Conservation (phyloP, 1,140 invertebrate genomes). For the Ectropis grisescens region DNA sequence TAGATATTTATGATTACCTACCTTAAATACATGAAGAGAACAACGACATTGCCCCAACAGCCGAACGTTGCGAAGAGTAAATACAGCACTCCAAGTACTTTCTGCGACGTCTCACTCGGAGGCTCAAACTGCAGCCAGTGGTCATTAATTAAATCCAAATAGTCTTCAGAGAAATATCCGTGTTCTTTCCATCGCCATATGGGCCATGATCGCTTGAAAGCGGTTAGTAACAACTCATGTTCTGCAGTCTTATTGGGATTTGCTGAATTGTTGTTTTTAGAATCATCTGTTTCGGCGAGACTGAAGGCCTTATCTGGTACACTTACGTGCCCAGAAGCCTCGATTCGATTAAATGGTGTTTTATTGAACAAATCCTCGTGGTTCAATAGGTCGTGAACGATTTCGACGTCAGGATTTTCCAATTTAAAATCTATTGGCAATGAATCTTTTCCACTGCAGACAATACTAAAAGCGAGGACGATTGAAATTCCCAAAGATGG, state of each 20-base stretch:
- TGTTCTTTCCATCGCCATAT: conserved; percentile 60
- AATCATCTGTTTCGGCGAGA: conserved; percentile 6
- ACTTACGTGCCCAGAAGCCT: conserved; percentile 5
- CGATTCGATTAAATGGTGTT: conserved; percentile 2
- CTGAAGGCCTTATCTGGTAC: conserved; percentile 4
- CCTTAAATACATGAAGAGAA: conserved; percentile 77
- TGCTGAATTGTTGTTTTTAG: conserved; percentile 18
- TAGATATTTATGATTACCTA: conserved; percentile 65
- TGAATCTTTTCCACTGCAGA: too few species aligned
- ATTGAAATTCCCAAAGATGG: too few species aligned
- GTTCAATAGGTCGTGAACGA: conserved; percentile 4
- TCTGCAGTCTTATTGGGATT: conserved; percentile 11
- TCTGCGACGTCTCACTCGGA: conserved; percentile 66
- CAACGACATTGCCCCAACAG: conserved; percentile 74
- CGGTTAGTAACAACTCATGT: conserved; percentile 23
- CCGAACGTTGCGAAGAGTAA: conserved; percentile 73
- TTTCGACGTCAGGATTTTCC: too few species aligned
- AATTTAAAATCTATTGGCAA: too few species aligned
- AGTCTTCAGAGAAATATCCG: conserved; percentile 71
- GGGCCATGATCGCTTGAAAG: conserved; percentile 62
- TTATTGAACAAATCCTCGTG: background rate
- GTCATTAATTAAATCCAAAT: conserved; percentile 73
- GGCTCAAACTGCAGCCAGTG: conserved; percentile 78
- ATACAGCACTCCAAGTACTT: conserved; percentile 72
- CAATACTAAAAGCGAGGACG: too few species aligned